These are phyloP conservation scores for Papilio dardanus DNA, from an alignment of 1,140 invertebrate genomes.

Conservation along the genomic window DNA sequence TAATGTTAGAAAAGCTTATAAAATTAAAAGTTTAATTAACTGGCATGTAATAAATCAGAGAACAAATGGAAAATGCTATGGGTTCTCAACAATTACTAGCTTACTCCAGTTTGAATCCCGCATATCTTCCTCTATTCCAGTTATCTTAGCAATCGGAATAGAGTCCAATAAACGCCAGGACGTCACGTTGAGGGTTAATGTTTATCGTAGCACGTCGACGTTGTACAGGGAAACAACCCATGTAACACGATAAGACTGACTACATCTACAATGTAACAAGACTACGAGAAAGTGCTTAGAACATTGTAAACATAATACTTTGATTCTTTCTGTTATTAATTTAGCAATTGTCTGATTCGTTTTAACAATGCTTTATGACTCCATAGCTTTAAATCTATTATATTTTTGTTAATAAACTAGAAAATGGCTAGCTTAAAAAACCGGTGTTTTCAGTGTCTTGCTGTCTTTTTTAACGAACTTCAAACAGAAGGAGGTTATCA, in stretches of 20 bases:
- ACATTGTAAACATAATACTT: not conserved
- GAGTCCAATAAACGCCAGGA: slow-evolving; percentile 28
- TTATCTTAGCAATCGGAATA: slow-evolving; percentile 31
- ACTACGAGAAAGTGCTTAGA: not conserved
- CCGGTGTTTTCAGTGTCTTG: too few relatives aligned
- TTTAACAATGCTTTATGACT: too few relatives aligned
- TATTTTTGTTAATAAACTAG: not conserved
- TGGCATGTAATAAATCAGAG: not conserved
- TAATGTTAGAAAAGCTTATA: too few relatives aligned
- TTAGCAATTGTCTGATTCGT: not conserved
- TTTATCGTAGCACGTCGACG: slow-evolving; percentile 27
- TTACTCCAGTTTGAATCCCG: not conserved
- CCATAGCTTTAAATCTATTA: not conserved
- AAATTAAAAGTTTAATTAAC: too few relatives aligned
- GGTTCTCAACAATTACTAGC: not conserved
- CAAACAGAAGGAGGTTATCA: too few relatives aligned
- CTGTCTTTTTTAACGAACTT: too few relatives aligned
- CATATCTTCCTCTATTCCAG: slow-evolving; percentile 22
- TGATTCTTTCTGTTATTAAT: not conserved
- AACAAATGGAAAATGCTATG: not conserved
- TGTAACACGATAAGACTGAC: slow-evolving; percentile 28
- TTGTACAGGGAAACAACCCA: slow-evolving; percentile 21
- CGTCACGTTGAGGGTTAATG: slow-evolving; percentile 31
- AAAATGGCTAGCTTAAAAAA: too few relatives aligned
- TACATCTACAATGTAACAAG: slow-evolving; percentile 21